Evolutionary conservation across 2,797 vertebrate species (phyloP).

Genomic region (Pelobates cultripes): DNA sequence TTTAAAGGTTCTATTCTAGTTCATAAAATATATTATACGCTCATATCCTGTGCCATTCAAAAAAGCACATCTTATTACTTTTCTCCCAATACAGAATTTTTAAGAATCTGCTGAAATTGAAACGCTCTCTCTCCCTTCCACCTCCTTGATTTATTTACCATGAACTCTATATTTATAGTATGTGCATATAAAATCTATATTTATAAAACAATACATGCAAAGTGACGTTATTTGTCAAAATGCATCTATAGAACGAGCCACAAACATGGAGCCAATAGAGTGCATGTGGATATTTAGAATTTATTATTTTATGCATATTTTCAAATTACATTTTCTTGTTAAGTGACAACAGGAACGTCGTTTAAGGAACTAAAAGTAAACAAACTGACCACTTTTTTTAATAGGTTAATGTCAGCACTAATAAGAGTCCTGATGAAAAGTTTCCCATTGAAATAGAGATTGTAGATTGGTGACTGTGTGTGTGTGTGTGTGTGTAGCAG

Average conservation of each 20-base stretch:
- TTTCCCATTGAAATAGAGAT: not conserved
- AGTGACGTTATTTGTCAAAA: no score
- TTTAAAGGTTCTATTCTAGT: no score
- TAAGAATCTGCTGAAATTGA: no score
- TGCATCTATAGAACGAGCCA: no score
- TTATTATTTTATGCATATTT: not conserved
- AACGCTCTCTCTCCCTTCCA: no score
- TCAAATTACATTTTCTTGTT: not conserved
- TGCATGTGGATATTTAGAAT: no score
- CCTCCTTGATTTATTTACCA: no score
- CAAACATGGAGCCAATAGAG: no score
- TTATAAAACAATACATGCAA: not conserved
- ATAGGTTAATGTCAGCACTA: not conserved
- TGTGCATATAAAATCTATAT: not conserved
- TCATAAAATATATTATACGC: no score
- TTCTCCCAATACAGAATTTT: no score
- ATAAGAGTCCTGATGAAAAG: slow-evolving; percentile 15
- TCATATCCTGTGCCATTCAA: no score
- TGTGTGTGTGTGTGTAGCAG: not conserved
- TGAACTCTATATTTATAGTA: not conserved
- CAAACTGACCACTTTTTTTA: not conserved
- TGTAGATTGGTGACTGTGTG: slow-evolving; percentile 1
- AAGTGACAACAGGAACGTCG: not conserved
- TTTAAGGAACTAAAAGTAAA: not conserved
- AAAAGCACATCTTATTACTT: no score